phyloP scores from a whole-genome alignment of 2,888 invertebrate species.

The Synanthedon vespiformis region DNA sequence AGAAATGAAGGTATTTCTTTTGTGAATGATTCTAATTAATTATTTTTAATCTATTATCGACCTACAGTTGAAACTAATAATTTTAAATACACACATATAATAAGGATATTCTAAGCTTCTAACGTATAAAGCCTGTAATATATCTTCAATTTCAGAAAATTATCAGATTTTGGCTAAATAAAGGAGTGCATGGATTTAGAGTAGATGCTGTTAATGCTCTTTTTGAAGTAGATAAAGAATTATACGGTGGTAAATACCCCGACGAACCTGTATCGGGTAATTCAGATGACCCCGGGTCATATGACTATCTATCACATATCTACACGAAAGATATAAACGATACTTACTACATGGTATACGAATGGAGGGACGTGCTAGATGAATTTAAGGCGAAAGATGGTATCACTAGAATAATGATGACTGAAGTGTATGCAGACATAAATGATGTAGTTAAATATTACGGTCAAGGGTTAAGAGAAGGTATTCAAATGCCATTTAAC shows the following conservation, averaged over 20 bases:
- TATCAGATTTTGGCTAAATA: constrained; percentile 82
- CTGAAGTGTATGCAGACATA: constrained; percentile 78
- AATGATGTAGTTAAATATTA: constrained; percentile 75
- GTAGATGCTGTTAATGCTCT: constrained; percentile 81
- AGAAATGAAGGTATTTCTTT: constrained; percentile 58
- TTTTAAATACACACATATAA: background rate
- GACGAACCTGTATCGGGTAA: constrained; percentile 70
- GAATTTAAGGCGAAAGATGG: constrained; percentile 59
- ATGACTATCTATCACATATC: constrained; percentile 71
- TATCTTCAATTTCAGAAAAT: constrained; percentile 55
- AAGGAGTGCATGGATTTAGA: constrained; percentile 89
- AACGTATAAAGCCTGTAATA: too few species aligned
- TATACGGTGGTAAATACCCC: constrained; percentile 48
- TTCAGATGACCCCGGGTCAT: constrained; percentile 52
- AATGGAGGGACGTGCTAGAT: constrained; percentile 74
- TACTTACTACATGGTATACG: constrained; percentile 74
- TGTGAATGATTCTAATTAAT: background rate
- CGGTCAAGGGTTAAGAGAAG: constrained; percentile 62
- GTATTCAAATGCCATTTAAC: constrained; percentile 84
- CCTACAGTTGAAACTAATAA: background rate
- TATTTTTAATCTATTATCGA: too few species aligned
- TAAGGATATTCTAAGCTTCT: too few species aligned
- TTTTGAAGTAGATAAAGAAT: constrained; percentile 67
- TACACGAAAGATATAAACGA: constrained; percentile 74
- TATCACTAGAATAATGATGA: constrained; percentile 77